Evolutionary conservation across 1,140 invertebrate genomes (phyloP).

Genomic region (Anagrus nilaparvatae): DNA sequence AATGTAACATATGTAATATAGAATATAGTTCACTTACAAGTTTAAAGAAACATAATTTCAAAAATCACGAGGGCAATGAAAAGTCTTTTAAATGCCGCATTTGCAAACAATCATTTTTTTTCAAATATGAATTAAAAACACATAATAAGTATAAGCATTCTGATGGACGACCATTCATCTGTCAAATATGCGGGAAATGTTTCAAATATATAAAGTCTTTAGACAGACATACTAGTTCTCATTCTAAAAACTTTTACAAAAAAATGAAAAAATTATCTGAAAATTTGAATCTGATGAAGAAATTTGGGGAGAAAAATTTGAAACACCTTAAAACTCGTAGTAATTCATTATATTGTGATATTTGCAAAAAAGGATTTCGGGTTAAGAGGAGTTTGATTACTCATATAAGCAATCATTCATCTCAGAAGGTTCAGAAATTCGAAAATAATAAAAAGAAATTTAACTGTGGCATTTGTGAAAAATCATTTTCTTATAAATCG

Average conservation of each 20-base stretch:
- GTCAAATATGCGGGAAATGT: conserved; percentile 44
- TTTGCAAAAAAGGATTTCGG: no score
- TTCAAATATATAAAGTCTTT: no score
- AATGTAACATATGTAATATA: conserved; percentile 59
- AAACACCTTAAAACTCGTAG: no score
- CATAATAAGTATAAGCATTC: conserved; percentile 39
- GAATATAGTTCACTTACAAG: conserved; percentile 62
- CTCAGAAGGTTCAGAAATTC: no score
- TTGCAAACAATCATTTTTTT: conserved; percentile 53
- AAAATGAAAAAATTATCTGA: no score
- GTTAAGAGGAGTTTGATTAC: no score
- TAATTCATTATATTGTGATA: no score
- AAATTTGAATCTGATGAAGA: no score
- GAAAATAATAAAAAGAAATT: conserved; percentile 62
- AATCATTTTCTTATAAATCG: conserved; percentile 46
- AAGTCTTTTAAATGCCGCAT: conserved; percentile 57
- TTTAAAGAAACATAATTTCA: conserved; percentile 57
- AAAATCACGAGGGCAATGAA: conserved; percentile 60
- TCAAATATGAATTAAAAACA: conserved; percentile 34
- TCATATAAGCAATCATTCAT: no score
- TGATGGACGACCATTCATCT: conserved; percentile 41
- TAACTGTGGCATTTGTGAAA: conserved; percentile 55
- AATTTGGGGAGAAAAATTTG: no score
- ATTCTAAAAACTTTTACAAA: no score
- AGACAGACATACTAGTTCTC: no score